Conservation (phyloP, 2,888 invertebrate genomes). For the Caprella mutica region DNA sequence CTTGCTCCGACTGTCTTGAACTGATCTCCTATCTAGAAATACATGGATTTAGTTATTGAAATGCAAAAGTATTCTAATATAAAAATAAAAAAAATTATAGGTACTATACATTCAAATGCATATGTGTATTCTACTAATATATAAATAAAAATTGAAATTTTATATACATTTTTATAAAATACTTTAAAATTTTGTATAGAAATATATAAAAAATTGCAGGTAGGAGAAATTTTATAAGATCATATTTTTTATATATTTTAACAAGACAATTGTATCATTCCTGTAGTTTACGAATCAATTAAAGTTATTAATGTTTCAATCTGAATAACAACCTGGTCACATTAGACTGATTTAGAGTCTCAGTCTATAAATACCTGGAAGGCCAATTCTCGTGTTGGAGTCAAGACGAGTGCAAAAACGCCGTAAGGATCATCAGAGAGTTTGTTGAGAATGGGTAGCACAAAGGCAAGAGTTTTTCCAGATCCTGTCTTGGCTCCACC, state of each 20-base stretch:
- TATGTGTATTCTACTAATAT: background rate
- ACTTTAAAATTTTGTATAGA: too few species aligned
- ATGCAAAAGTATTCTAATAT: background rate
- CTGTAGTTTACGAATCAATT: too few species aligned
- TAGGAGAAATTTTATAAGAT: too few species aligned
- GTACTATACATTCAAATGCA: background rate
- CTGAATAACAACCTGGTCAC: too few species aligned
- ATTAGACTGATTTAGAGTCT: too few species aligned
- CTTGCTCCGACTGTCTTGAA: conserved; percentile 83
- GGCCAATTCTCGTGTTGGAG: conserved; percentile 87
- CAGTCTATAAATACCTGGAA: conserved; percentile 46
- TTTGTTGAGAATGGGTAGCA: conserved; percentile 55
- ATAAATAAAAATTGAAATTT: background rate
- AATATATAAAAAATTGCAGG: too few species aligned
- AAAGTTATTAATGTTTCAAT: too few species aligned
- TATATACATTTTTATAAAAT: background rate
- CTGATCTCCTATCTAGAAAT: conserved; percentile 75
- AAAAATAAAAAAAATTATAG: background rate
- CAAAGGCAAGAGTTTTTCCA: conserved; percentile 95
- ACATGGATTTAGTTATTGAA: too few species aligned
- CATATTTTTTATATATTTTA: too few species aligned
- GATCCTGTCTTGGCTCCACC: conserved; percentile 99
- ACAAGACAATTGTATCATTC: background rate
- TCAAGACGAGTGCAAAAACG: conserved; percentile 84
- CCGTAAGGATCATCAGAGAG: conserved; percentile 45